Percentiles rank a stretch among this genome's conserved stretches.
Conservation (phyloP, 2,113 vertebrate species). For the Euleptes europaea region DNA sequence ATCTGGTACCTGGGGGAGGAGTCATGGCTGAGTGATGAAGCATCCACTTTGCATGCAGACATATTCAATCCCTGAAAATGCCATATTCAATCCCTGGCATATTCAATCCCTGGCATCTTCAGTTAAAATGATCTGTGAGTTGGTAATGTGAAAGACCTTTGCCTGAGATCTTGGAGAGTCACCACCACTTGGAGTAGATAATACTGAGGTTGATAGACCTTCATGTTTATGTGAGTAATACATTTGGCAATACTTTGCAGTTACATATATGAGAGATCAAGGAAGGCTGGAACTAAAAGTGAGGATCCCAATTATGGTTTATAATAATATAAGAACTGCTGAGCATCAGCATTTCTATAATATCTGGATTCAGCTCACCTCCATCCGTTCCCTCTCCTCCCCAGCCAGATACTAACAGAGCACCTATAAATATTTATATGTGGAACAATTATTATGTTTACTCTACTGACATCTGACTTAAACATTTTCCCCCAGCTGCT, state of each 20-base stretch:
- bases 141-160: too few species aligned
- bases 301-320: neutral
- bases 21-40: too few species aligned
- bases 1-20: too few species aligned
- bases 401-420: neutral
- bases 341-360: neutral
- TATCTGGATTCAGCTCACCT: neutral
- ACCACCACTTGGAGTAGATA: too few species aligned
- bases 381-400: neutral
- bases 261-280: neutral
- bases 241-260: neutral
- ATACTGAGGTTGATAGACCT: too few species aligned
- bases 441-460: neutral
- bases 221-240: neutral
- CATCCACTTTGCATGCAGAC: too few species aligned
- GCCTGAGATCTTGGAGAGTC: too few species aligned
- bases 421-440: slow-evolving; percentile 9
- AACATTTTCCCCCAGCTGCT: neutral
- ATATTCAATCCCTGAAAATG: too few species aligned
- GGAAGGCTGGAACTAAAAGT: neutral
- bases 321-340: neutral
- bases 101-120: too few species aligned
- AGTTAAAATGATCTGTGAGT: too few species aligned
- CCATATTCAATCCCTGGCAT: too few species aligned
- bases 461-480: slow-evolving; percentile 3